Evolutionary conservation across 2,888 invertebrate genomes (phyloP), one percentile per base, ranked within the genome.

Genomic region (Octonoba sinensis): DNA sequence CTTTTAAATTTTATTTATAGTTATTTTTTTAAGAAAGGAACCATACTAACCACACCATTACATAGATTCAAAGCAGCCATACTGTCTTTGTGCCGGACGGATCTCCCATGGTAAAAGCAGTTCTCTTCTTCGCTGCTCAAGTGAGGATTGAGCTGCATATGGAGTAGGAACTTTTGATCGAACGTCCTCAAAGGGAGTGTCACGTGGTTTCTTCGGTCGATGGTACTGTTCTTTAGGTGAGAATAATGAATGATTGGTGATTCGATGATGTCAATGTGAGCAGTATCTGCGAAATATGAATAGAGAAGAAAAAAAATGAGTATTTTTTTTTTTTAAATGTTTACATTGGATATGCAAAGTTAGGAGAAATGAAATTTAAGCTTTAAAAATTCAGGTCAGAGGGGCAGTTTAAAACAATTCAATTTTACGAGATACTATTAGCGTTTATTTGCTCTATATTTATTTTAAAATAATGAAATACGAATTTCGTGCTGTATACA

Each of bases 61-160:
- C 85, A 84, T 3, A 85, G 22, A 4, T 85, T 84, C 12, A 85
- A 13, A 22, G 85, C 85, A 12, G 72, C 85, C 8, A 67, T 64
- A 70, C 85, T 84, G 46, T 84, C 76, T 13, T 56, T 60, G 59
- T 84, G 84, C 1, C 56, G 16, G 0, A 62, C 22, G 2, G 81
- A 81, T n/a, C 79, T 57, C 24, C 85, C 85, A 24, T 85, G 85
- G 66, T 84, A 85, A 66, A 83, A 84, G 57, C 85, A 85, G 57
- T 84, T 84, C 0, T 20, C 13, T 0, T 62, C 13, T 0, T 62
- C 20, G 3, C 20, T 51, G 16, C 59, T 44, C n/a, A 62, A 46
- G 11, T 67, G 64, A 6, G 79, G 79, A 36, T 81, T 81, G 18
- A 49, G 67, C 56, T 71, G 36, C 22, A 81, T 49, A 3, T 81